Conservation (phyloP, 2,888 invertebrate species). For the Ophion costatus region DNA sequence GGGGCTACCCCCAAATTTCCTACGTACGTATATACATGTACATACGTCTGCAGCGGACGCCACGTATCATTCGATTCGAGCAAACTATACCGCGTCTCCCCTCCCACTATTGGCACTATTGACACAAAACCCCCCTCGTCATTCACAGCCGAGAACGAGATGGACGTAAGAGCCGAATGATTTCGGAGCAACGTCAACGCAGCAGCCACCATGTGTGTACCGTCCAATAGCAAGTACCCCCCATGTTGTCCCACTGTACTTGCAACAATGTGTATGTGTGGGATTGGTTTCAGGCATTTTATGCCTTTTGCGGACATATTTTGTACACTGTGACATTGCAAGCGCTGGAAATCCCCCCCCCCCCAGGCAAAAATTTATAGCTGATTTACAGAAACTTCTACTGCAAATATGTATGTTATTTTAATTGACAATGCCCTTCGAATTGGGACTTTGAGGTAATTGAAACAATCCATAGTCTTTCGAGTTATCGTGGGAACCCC, state of each 20-base stretch:
- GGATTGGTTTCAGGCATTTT: constrained; percentile 30
- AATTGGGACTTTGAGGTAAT: background rate
- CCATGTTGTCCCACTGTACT: constrained; percentile 36
- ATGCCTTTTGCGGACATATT: constrained; percentile 33
- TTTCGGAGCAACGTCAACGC: constrained; percentile 46
- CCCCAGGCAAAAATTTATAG: background rate
- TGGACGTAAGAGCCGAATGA: constrained; percentile 41
- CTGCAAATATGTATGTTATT: background rate
- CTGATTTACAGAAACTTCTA: background rate
- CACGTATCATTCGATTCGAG: constrained; percentile 67
- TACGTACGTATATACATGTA: constrained; percentile 14
- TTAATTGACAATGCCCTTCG: background rate
- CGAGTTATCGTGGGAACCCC: too few species aligned
- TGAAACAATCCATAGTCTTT: background rate
- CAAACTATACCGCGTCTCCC: constrained; percentile 70
- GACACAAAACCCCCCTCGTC: constrained; percentile 73
- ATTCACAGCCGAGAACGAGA: constrained; percentile 26
- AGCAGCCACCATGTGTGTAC: constrained; percentile 45
- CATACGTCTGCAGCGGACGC: constrained; percentile 35
- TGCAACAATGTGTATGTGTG: background rate
- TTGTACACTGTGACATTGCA: constrained; percentile 5
- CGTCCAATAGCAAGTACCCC: constrained; percentile 23
- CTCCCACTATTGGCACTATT: constrained; percentile 81
- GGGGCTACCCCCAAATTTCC: constrained; percentile 77
- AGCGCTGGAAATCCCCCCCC: constrained; percentile 3